Base-by-base conservation (phyloP, 2,888 invertebrate genomes). In the Ptychoptera albimana region DNA sequence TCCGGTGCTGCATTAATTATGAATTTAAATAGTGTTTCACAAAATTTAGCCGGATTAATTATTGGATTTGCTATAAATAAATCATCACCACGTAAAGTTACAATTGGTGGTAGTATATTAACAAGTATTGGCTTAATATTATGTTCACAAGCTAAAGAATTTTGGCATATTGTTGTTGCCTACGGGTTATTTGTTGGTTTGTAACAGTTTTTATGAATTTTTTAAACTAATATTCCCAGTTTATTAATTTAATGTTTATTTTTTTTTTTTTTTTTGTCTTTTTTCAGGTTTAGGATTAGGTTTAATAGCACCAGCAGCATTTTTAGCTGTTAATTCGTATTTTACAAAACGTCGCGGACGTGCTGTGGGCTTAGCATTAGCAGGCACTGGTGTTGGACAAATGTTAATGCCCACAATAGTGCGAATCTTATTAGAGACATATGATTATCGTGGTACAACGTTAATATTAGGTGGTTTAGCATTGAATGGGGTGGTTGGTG, bases 331-430 rank as follows among this genome's bases (percentile, higher is more conserved):
- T 48, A 80, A 79, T 58, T 71, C 75, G 16, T 83, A 82, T 60
- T 84, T 83, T 56, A 74, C 69, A 46, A 67, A 68, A 45, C 73
- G 68, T 57, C 75, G 79, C 52, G 78, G 78, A 48, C 71, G 77
- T 36, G 83, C 83, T n/a, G 80, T 82, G 44, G 82, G 82, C 2
- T 65, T 82, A 30, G 76, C 82, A 1, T 73, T 82, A 65, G 80
- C 80, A 23, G 83, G 83, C 45, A 81, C 82, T 49, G 81, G 82
- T 47, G 61, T 82, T 23, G 83, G 83, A 3, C 81, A 82, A 59
- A 78, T 81, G 60, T 58, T 80, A 48, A 77, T 83, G 71, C 83
- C 83, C 3, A 79, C 79, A 55, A 65, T 81, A 50, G 76, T 82
- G 45, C 68, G 75, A 39, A 70, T 73, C 54, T 70, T 82, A 40